Percentiles rank a stretch among this genome's conserved stretches.
Evolutionary conservation across 1,140 invertebrate species (phyloP).

Genomic region (Coenobita brevimanus): DNA sequence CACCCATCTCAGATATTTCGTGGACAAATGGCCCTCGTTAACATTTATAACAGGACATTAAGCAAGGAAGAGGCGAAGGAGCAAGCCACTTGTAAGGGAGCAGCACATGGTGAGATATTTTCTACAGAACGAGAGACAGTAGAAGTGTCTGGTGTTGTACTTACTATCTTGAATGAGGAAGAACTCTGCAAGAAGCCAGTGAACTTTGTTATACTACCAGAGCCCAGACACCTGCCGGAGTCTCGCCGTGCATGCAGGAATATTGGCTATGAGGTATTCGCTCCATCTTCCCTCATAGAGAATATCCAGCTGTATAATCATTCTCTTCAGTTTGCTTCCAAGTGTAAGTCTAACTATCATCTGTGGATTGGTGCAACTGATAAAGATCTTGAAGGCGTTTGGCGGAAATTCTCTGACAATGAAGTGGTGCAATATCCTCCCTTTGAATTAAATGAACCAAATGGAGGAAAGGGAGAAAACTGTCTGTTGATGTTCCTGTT

Average conservation of each 20-base stretch:
- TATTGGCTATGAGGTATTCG: constrained; percentile 37
- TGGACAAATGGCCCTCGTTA: constrained; percentile 15
- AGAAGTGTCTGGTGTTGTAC: not conserved
- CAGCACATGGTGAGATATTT: constrained; percentile 18
- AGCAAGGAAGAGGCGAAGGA: constrained; percentile 20
- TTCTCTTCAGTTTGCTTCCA: not conserved
- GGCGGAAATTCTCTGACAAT: constrained; percentile 25
- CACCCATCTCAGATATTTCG: constrained; percentile 24
- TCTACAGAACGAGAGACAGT: constrained; percentile 23
- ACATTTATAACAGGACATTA: constrained; percentile 30
- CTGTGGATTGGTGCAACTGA: constrained; percentile 46
- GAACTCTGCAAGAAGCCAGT: constrained; percentile 1
- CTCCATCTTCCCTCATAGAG: constrained; percentile 1
- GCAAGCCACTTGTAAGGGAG: constrained; percentile 15
- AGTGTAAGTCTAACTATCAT: constrained; percentile 46
- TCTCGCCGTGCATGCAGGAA: constrained; percentile 20
- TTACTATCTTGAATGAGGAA: not conserved
- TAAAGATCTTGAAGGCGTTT: constrained; percentile 11
- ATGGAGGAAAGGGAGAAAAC: constrained; percentile 43
- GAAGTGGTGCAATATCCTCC: not conserved
- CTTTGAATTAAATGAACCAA: constrained; percentile 42
- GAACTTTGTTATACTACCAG: constrained; percentile 46
- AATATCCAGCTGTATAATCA: constrained; percentile 22
- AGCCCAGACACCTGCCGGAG: not conserved
- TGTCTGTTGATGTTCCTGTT: constrained; percentile 53